phyloP scores from a whole-genome alignment of 2,113 vertebrate species.

The Psittacus erithacus region DNA sequence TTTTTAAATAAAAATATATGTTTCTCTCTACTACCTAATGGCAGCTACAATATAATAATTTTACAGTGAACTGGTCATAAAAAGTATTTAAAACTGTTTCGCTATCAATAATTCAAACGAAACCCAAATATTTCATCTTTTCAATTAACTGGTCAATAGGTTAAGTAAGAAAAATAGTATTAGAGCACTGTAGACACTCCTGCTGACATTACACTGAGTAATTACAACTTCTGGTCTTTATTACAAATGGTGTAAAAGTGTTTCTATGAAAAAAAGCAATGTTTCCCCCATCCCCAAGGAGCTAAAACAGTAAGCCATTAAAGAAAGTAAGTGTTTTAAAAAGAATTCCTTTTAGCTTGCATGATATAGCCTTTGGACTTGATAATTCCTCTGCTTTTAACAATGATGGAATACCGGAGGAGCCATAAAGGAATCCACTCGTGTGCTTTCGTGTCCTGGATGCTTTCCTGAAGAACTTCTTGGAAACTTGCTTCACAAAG shows the following conservation, averaged over 20 bases:
- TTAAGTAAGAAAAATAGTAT: constrained; percentile 52
- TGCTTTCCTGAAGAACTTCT: constrained; percentile 86
- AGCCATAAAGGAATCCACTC: constrained; percentile 94
- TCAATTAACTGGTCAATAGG: constrained; percentile 36
- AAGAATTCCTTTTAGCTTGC: constrained; percentile 84
- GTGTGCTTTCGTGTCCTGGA: constrained; percentile 73
- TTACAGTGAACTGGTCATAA: constrained; percentile 78
- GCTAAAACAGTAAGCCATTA: constrained; percentile 18
- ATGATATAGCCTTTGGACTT: constrained; percentile 98
- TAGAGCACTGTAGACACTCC: constrained; percentile 14
- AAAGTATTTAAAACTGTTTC: constrained; percentile 69
- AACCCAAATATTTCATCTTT: constrained; percentile 33
- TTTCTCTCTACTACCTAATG: constrained; percentile 66
- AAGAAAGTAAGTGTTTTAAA: constrained; percentile 35
- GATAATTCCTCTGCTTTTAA: constrained; percentile 97
- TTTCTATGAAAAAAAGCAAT: constrained; percentile 28
- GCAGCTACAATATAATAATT: constrained; percentile 73
- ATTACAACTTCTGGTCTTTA: constrained; percentile 54
- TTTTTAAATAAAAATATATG: constrained; percentile 66
- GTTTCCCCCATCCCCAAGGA: not conserved
- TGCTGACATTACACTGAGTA: constrained; percentile 3
- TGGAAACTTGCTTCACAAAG: constrained; percentile 90
- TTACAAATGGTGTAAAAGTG: constrained; percentile 41
- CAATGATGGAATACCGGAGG: constrained; percentile 94
- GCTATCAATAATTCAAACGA: constrained; percentile 63